Percentiles rank a stretch among this genome's conserved stretches.
phyloP scores from a whole-genome alignment of 2,888 invertebrate species.

The Axea sp. region DNA sequence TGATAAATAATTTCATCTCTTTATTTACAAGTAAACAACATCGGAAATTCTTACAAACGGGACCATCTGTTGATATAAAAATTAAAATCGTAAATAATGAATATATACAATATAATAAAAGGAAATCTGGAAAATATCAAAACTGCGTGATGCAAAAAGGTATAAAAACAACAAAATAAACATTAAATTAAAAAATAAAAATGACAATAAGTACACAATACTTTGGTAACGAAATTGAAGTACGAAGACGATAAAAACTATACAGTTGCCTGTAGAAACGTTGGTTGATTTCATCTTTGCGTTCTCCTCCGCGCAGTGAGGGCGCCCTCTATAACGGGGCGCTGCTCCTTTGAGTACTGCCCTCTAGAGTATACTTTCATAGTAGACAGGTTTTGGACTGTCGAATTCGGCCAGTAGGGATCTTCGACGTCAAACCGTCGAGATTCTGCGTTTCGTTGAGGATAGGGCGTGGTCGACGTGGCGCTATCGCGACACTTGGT shows the following conservation, averaged over 20 bases:
- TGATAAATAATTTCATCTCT: slow-evolving; percentile 37
- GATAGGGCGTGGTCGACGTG: slow-evolving; percentile 11
- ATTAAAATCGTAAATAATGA: background rate
- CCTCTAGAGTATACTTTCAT: slow-evolving; percentile 41
- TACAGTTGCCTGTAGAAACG: slow-evolving; percentile 4
- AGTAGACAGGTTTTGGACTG: slow-evolving; percentile 9
- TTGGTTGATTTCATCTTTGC: background rate
- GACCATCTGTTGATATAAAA: background rate
- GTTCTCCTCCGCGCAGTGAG: slow-evolving; percentile 2
- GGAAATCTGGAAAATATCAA: background rate
- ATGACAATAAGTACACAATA: slow-evolving; percentile 19
- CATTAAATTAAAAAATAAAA: slow-evolving; percentile 8
- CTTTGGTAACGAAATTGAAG: slow-evolving; percentile 17
- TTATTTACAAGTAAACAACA: slow-evolving; percentile 40
- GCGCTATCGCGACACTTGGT: slow-evolving; percentile 12
- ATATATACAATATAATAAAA: background rate
- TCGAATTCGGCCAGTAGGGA: background rate
- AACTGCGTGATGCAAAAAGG: background rate
- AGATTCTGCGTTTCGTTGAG: slow-evolving; percentile 10
- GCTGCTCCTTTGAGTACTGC: slow-evolving; percentile 16
- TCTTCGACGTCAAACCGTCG: slow-evolving; percentile 3
- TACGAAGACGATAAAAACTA: background rate
- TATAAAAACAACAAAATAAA: slow-evolving; percentile 6
- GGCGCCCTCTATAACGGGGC: slow-evolving; percentile 18
- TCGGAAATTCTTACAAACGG: slow-evolving; percentile 9